Evolutionary conservation across 1,140 invertebrate genomes (phyloP), one percentile per base, ranked within the genome.

Genomic region (Bathynomus jamesi): DNA sequence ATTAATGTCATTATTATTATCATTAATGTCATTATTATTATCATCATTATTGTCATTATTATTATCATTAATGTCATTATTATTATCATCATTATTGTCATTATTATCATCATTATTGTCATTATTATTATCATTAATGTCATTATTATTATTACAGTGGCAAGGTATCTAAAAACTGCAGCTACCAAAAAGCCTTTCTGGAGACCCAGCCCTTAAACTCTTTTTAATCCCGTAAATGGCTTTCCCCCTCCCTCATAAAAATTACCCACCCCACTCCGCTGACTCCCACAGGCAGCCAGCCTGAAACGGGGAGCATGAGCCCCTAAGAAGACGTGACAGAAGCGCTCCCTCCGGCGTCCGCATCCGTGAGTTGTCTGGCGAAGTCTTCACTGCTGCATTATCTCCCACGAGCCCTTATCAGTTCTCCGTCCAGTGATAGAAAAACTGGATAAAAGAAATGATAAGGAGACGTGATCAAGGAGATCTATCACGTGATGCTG

Each of bases 391-490:
- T 53, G 71, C 10, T 8, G 71, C 71, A 4, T 53, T 32, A 64
- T 73, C 71, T 62, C 66, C 32, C 71, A 73, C 71, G 68, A 65
- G 71, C 71, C 71, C 71, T 73, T 73, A 73, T 73, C 71, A 73
- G 71, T 73, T 73, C 71, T 73, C 71, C 71, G 71, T 73, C 71
- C 71, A 73, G 71, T 73, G 66, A 30, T 73, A 69, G 27, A 61
- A 73, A 73, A 73, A 73, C 71, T 73, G 71, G 71, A 67, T 68
- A 69, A 73, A 73, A 73, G 71, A 73, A 73, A 68, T 73, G 71
- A 73, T 73, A 73, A 73, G 71, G 71, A 73, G 68, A 69, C 71
- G 71, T 73, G 66, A 17, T 21, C 28, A 28, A 21, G 66, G 71
- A 73, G 63, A 68, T 69, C 21, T 8, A 25, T 67, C 17, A 64